Percentiles rank a stretch among this genome's conserved stretches.
phyloP scores from a whole-genome alignment of 2,888 invertebrate species.

The Asteroscopus sphinx region DNA sequence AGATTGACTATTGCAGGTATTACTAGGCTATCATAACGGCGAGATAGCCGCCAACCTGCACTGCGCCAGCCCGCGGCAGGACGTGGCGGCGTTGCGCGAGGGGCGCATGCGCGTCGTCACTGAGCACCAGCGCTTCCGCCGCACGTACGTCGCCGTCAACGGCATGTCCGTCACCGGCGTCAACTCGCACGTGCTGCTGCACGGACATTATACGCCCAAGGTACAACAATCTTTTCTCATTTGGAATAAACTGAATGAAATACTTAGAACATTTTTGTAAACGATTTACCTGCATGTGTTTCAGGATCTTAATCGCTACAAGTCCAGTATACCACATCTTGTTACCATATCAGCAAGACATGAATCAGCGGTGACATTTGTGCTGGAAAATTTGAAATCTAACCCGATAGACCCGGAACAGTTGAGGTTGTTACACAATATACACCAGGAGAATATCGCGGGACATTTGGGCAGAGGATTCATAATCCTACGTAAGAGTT shows the following conservation, averaged over 20 bases:
- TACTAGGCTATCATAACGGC: constrained; percentile 92
- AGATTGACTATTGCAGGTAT: constrained; percentile 66
- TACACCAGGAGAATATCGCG: constrained; percentile 77
- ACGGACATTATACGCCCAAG: constrained; percentile 76
- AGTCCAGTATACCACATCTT: constrained; percentile 79
- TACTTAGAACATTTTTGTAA: neutral
- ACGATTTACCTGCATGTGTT: constrained; percentile 9
- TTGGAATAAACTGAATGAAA: neutral
- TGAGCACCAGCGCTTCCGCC: constrained; percentile 88
- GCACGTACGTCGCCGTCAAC: constrained; percentile 81
- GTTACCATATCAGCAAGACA: constrained; percentile 89
- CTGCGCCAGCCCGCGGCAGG: constrained; percentile 89
- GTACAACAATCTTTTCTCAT: constrained; percentile 52
- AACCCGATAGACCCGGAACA: constrained; percentile 82
- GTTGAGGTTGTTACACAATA: constrained; percentile 80
- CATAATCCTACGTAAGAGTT: constrained; percentile 77
- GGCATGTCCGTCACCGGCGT: constrained; percentile 74
- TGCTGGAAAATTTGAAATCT: constrained; percentile 68
- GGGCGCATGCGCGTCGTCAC: constrained; percentile 89
- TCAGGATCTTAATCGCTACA: constrained; percentile 56
- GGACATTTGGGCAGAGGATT: constrained; percentile 91
- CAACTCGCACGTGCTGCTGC: constrained; percentile 74
- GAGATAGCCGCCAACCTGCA: constrained; percentile 93
- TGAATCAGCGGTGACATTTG: constrained; percentile 73
- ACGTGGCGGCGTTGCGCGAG: constrained; percentile 84